Conservation (phyloP, 2,113 vertebrate species). For the Tragelaphus scriptus region DNA sequence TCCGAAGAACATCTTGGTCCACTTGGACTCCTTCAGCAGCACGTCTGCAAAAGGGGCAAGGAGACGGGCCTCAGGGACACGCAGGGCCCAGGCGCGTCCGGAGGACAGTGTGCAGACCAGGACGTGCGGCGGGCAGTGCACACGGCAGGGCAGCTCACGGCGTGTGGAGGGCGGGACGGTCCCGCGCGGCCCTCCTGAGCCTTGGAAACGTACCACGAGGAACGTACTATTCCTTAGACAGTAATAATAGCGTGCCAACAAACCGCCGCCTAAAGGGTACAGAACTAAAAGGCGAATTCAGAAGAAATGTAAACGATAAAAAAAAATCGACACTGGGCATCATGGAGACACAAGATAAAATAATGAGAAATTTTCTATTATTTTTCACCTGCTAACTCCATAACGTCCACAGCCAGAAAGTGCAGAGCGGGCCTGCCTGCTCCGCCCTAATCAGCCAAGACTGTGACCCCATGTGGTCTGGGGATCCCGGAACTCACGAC, state of each 20-base stretch:
- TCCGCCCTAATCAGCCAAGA: background rate
- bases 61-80: accelerated
- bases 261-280: background rate
- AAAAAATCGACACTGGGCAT: background rate
- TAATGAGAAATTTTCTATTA: too few relatives aligned
- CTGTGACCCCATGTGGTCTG: background rate
- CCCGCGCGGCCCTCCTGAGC: background rate
- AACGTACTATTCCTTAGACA: background rate
- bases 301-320: background rate
- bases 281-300: background rate
- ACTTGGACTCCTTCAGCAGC: conserved; percentile 90
- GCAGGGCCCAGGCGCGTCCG: accelerated
- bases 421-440: background rate
- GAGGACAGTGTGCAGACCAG: background rate
- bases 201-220: background rate
- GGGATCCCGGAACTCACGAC: background rate
- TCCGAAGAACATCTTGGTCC: conserved; percentile 91
- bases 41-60: conserved; percentile 80
- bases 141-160: accelerated
- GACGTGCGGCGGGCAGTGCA: too few relatives aligned
- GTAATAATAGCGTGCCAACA: background rate
- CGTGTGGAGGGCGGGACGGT: background rate
- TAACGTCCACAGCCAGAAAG: background rate
- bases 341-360: background rate
- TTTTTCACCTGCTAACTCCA: background rate